These are phyloP conservation scores for Oreonectes daqikongensis DNA, from an alignment of 2,797 vertebrate genomes.

Conservation along the genomic window DNA sequence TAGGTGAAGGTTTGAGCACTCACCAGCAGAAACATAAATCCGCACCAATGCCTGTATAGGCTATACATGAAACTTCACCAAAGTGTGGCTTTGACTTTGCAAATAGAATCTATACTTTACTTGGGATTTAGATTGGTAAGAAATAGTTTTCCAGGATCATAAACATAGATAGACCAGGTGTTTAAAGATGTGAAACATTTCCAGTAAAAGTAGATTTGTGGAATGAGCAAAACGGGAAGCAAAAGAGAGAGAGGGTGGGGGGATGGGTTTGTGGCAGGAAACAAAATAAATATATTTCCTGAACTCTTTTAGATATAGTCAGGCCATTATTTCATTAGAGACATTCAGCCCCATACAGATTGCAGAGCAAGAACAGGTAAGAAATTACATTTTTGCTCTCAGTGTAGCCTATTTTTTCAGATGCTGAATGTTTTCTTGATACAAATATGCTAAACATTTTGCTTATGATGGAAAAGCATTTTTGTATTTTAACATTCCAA, in stretches of 20 bases:
- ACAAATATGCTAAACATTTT: background rate
- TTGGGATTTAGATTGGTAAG: no score
- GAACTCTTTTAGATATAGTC: background rate
- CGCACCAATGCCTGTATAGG: no score
- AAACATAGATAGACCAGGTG: no score
- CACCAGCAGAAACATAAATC: no score
- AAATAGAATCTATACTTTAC: no score
- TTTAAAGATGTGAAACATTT: background rate
- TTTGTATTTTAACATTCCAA: background rate
- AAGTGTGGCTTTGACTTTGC: background rate
- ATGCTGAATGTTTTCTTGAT: background rate
- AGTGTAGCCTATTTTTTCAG: background rate
- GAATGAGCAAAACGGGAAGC: background rate
- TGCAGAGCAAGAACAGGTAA: constrained; percentile 18
- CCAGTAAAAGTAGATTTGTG: background rate
- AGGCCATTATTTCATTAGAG: background rate
- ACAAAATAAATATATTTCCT: constrained; percentile 7
- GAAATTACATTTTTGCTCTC: background rate
- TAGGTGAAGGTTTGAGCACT: no score
- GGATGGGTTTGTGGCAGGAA: constrained; percentile 9
- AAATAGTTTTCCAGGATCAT: no score
- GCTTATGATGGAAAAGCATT: no score
- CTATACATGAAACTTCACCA: background rate
- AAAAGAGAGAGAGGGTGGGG: background rate
- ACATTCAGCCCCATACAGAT: background rate